Evolutionary conservation across 2,888 invertebrate species (phyloP).

Genomic region (Acleris laterana): DNA sequence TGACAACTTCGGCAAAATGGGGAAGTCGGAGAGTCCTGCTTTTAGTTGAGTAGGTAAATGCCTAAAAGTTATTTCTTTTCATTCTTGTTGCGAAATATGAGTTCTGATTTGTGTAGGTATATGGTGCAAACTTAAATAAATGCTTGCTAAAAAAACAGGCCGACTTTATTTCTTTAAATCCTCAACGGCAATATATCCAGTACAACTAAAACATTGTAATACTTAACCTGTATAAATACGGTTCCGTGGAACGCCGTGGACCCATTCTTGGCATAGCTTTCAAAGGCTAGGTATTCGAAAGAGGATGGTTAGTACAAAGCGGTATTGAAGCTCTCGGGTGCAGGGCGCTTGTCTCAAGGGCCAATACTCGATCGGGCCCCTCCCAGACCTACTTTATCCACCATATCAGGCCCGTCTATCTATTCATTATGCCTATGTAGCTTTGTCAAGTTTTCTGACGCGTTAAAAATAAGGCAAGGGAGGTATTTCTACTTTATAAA

Average conservation of each 20-base stretch:
- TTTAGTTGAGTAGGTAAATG: too few relatives aligned
- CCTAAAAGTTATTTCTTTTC: too few relatives aligned
- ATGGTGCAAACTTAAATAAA: too few relatives aligned
- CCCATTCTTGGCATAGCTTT: conserved; percentile 38
- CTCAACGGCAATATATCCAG: not conserved
- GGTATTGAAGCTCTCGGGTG: conserved; percentile 62
- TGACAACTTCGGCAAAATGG: too few relatives aligned
- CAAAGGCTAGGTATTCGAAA: conserved; percentile 46
- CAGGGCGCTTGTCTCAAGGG: conserved; percentile 72
- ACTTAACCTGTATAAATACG: conserved; percentile 14
- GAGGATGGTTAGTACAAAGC: conserved; percentile 58
- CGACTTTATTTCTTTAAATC: too few relatives aligned
- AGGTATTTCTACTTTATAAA: too few relatives aligned
- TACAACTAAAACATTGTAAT: not conserved
- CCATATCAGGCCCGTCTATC: conserved; percentile 48
- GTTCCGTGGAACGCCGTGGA: conserved; percentile 11
- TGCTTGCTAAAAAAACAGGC: too few relatives aligned
- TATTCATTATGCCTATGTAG: conserved; percentile 44
- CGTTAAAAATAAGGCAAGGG: not conserved
- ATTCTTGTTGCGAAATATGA: too few relatives aligned
- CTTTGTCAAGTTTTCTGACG: conserved; percentile 13
- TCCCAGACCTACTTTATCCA: conserved; percentile 47
- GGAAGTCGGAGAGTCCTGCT: too few relatives aligned
- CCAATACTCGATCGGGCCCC: conserved; percentile 67
- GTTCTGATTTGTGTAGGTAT: too few relatives aligned